Evolutionary conservation across 2,888 invertebrate species (phyloP).

Genomic region (Aphrophora alni): DNA sequence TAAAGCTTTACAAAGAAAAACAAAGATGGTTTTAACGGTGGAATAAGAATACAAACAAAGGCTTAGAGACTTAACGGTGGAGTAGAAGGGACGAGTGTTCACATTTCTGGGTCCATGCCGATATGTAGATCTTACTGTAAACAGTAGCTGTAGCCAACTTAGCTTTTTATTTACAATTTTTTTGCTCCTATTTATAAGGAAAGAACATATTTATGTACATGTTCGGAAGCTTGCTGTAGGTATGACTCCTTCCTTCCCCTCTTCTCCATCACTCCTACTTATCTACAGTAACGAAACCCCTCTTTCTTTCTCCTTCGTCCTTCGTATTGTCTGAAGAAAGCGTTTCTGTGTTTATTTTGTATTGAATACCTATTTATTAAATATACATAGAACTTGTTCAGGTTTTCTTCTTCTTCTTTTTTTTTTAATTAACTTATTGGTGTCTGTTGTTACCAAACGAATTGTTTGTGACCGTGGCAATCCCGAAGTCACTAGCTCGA

Average conservation of each 20-base stretch:
- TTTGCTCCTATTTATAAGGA: background rate
- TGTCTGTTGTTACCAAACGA: no score
- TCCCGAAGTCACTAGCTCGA: no score
- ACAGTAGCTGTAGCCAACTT: background rate
- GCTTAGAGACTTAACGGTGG: background rate
- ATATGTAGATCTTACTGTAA: background rate
- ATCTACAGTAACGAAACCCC: no score
- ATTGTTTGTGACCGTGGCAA: no score
- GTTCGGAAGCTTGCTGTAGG: background rate
- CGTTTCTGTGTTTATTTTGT: no score
- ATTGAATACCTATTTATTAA: no score
- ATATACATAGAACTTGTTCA: no score
- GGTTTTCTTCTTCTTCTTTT: no score
- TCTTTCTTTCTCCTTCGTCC: background rate
- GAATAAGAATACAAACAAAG: no score
- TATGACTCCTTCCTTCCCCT: background rate
- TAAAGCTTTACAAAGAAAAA: no score
- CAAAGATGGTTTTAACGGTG: no score
- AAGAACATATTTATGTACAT: background rate
- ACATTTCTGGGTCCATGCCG: background rate
- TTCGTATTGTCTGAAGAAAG: background rate
- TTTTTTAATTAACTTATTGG: no score
- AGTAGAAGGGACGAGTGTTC: background rate
- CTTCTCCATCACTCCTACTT: background rate
- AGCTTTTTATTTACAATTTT: background rate